A percentile compares a stretch with the other conserved stretches of the same genome.
Conservation (phyloP, 2,113 vertebrate species). For the Pterocles gutturalis region DNA sequence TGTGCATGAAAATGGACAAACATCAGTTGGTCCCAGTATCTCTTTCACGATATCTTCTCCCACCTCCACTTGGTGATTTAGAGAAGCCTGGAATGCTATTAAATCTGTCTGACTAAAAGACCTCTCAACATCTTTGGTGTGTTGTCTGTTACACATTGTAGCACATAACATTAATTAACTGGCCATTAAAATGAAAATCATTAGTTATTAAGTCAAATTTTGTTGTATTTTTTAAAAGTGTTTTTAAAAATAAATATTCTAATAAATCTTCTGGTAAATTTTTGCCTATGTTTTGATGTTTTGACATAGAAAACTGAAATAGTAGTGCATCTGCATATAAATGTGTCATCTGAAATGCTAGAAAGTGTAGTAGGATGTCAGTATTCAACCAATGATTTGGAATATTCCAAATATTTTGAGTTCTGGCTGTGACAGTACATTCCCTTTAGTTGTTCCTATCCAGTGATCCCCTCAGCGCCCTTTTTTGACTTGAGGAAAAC, state of each 20-base stretch:
- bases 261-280: not conserved
- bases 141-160: not conserved
- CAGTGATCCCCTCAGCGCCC: accelerated
- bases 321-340: not conserved
- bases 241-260: not conserved
- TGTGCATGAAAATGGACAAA: not conserved
- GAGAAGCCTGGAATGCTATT: not conserved
- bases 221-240: not conserved
- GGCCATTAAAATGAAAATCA: not conserved
- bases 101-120: not conserved
- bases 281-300: not conserved
- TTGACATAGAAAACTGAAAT: not conserved
- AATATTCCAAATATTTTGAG: not conserved
- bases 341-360: not conserved
- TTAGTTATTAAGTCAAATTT: not conserved
- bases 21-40: not conserved
- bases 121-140: not conserved
- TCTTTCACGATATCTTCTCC: not conserved
- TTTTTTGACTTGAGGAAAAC: not conserved
- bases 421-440: not conserved
- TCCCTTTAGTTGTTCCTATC: not conserved
- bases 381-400: not conserved
- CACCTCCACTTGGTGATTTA: not conserved
- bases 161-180: not conserved
- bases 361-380: not conserved